These are phyloP conservation scores for Heliconius hewitsoni DNA, from an alignment of 1,140 invertebrate species.

Conservation along the genomic window DNA sequence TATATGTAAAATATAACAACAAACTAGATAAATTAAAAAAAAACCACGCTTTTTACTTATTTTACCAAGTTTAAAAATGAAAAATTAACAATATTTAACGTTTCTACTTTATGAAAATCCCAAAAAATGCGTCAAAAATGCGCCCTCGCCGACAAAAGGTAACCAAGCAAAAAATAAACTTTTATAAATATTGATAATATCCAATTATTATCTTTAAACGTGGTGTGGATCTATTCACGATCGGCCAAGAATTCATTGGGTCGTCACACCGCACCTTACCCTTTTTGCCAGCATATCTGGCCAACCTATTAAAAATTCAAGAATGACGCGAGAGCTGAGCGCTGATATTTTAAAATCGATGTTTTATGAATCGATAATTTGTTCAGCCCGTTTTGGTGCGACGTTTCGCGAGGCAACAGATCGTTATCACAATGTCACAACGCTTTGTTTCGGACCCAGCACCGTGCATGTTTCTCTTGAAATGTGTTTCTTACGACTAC, in stretches of 20 bases:
- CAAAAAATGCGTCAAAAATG: background rate
- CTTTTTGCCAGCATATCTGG: constrained; percentile 49
- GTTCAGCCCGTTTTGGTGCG: constrained; percentile 75
- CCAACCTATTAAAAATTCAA: constrained; percentile 66
- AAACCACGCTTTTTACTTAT: too few species aligned
- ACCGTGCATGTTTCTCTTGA: constrained; percentile 74
- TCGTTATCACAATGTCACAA: constrained; percentile 77
- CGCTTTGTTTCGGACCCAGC: constrained; percentile 76
- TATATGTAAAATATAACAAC: too few species aligned
- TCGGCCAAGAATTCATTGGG: constrained; percentile 25
- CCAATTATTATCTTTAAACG: constrained; percentile 21
- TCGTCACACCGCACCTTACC: constrained; percentile 22
- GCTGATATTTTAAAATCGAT: constrained; percentile 80
- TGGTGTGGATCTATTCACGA: constrained; percentile 40
- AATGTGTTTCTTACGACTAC: constrained; percentile 78
- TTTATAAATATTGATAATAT: constrained; percentile 29
- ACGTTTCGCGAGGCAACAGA: constrained; percentile 77
- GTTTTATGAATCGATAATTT: constrained; percentile 81
- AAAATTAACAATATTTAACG: background rate
- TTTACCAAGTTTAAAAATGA: too few species aligned
- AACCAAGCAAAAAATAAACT: constrained; percentile 10
- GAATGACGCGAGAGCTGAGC: constrained; percentile 69
- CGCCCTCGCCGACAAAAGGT: background rate
- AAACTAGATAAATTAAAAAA: too few species aligned
- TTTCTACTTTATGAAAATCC: background rate